Conservation (phyloP, 2,797 vertebrate genomes). For the Tapirus indicus region DNA sequence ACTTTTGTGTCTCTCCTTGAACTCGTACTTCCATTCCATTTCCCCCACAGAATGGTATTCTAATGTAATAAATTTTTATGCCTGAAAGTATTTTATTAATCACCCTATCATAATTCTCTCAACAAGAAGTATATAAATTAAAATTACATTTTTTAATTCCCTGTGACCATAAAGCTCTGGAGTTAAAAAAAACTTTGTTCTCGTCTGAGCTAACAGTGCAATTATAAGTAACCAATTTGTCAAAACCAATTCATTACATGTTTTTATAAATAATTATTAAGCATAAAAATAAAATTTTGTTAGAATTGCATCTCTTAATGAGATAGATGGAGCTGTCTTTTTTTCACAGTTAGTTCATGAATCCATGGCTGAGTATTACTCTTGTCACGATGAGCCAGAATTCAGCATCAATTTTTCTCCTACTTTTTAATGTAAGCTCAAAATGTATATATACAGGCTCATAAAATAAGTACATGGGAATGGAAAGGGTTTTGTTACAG, state of each 20-base stretch:
- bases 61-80: conserved; percentile 59
- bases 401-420: background rate
- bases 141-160: conserved; percentile 81
- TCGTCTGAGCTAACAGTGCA: conserved; percentile 59
- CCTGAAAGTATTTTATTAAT: conserved; percentile 79
- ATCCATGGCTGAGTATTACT: fast-evolving
- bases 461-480: background rate
- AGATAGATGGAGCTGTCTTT: background rate
- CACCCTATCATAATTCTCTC: conserved; percentile 71
- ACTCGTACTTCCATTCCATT: conserved; percentile 64
- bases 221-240: conserved; percentile 61
- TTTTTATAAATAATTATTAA: conserved; percentile 73
- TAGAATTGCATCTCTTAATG: background rate
- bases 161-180: conserved; percentile 67
- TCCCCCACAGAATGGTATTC: conserved; percentile 38
- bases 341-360: background rate
- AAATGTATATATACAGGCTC: background rate
- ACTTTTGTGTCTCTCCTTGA: conserved; percentile 50
- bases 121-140: conserved; percentile 66
- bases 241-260: conserved; percentile 55
- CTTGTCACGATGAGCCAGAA: background rate
- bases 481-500: background rate
- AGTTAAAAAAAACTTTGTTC: conserved; percentile 30
- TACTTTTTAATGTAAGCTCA: background rate
- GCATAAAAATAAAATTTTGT: conserved; percentile 42